Evolutionary conservation across 2,888 invertebrate genomes (phyloP).

Genomic region (Rhamphomyia laevipes): DNA sequence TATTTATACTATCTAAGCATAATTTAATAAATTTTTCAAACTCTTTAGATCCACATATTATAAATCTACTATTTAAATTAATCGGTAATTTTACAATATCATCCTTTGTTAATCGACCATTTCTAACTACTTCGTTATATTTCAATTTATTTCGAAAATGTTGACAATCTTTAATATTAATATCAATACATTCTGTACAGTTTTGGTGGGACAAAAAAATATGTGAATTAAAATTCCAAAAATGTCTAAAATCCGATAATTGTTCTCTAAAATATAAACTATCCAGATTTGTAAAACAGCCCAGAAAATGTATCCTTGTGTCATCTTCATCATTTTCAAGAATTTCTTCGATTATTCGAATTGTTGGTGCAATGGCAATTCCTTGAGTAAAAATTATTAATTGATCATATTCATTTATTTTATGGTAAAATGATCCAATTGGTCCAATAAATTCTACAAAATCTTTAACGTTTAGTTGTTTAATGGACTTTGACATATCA

Average conservation of each 20-base stretch:
- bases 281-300: constrained; percentile 46
- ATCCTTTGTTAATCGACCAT: too few species aligned
- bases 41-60: too few species aligned
- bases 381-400: constrained; percentile 54
- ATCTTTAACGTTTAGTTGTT: constrained; percentile 38
- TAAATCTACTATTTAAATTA: too few species aligned
- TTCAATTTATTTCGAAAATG: constrained; percentile 20
- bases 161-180: constrained; percentile 14
- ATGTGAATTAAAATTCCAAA: constrained; percentile 64
- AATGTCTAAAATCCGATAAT: constrained; percentile 44
- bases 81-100: too few species aligned
- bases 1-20: too few species aligned
- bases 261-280: constrained; percentile 50
- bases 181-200: constrained; percentile 15
- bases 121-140: constrained; percentile 25
- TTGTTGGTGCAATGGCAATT: constrained; percentile 62
- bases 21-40: too few species aligned
- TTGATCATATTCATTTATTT: constrained; percentile 35
- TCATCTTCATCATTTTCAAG: constrained; percentile 55
- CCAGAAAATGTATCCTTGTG: constrained; percentile 48
- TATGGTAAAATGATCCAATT: constrained; percentile 47
- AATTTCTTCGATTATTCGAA: constrained; percentile 48
- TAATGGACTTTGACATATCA: constrained; percentile 45
- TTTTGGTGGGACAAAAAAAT: constrained; percentile 43
- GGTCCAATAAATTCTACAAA: constrained; percentile 60